Evolutionary conservation across 2,113 vertebrate genomes (phyloP), one percentile per base, ranked within the genome.

Genomic region (Urocitellus parryii): DNA sequence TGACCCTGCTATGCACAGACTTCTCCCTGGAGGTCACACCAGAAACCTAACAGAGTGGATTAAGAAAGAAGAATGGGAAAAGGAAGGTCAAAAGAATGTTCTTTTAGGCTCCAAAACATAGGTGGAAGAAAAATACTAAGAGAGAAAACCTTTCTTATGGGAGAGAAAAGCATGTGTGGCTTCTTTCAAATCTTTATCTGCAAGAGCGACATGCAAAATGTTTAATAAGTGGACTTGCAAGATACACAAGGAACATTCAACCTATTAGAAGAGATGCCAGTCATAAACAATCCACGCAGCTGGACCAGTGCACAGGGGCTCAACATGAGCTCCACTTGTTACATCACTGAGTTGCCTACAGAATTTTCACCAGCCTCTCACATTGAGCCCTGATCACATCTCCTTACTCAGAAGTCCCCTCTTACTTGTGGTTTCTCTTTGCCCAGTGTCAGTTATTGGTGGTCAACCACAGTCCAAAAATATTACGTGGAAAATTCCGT

Each of bases 111-210:
- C 91, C 39, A 51, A 89, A 85, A 70, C 67, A 74, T 53, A 90
- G 12, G 76, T 77, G 72, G 27, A 93, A 93, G 93, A n/a, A 93
- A 94, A 87, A 84, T 22, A 39, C 2, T 5, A 17, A 37, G 22
- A 22, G 63, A 32, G 45, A 79, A 92, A 84, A 37, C 4, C 6
- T 29, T 48, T 34, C n/a, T 67, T 67, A 11, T 51, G 12, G 42
- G 70, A 85, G 37, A 91, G 20, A n/a, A 91, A 96, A 91, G 11
- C 42, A 73, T 73, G n/a, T 51, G 39, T 48, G 61, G 12, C 39
- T 92, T 29, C 51, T 96, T 94, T 97, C 51, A 81, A 68, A 96
- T 63, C 53, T 87, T 70, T 74, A 72, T 84, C 79, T 83, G n/a
- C 39, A 76, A 42, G 16, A 94, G 20, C 86, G 48, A 90, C 72